Evolutionary conservation across 64 coral and sea anemone species (phyloP).

Genomic region (Catalaphyllia jardinei): DNA sequence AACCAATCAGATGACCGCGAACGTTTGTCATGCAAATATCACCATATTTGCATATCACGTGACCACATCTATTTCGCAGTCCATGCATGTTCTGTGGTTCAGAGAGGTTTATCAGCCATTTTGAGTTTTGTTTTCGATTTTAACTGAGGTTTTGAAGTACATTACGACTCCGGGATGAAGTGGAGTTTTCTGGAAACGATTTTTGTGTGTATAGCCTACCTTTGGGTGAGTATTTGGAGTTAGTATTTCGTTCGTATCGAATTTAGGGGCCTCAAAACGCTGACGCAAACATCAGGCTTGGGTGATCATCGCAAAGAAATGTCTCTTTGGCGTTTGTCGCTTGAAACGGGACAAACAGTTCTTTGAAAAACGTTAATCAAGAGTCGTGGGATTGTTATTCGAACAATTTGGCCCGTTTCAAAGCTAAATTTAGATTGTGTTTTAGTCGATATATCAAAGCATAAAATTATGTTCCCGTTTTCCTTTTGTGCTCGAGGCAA

Average conservation of each 20-base stretch:
- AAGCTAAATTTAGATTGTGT: not conserved
- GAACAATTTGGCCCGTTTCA: not conserved
- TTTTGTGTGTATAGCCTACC: not conserved
- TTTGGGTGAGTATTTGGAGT: conserved; percentile 1
- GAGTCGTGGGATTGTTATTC: not conserved
- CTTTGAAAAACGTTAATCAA: not conserved
- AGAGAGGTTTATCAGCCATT: not conserved
- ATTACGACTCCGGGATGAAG: conserved; percentile 11
- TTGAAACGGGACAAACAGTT: not conserved
- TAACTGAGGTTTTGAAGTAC: conserved; percentile 2
- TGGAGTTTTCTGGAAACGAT: conserved; percentile 14
- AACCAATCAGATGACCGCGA: conserved; percentile 20
- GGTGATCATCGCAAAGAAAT: not conserved
- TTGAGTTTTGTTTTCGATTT: conserved; percentile 34
- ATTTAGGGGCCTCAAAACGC: not conserved
- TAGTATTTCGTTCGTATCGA: not conserved
- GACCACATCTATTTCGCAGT: not conserved
- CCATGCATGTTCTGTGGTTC: not conserved
- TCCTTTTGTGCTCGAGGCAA: not conserved
- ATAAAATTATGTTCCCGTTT: too few species aligned
- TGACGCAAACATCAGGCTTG: not conserved
- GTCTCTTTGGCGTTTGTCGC: not conserved
- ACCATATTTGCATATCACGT: conserved; percentile 32
- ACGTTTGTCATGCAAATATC: conserved; percentile 43
- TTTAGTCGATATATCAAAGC: too few species aligned